Conservation (phyloP, 2,888 invertebrate genomes). For the Tanaodytes sp. region DNA sequence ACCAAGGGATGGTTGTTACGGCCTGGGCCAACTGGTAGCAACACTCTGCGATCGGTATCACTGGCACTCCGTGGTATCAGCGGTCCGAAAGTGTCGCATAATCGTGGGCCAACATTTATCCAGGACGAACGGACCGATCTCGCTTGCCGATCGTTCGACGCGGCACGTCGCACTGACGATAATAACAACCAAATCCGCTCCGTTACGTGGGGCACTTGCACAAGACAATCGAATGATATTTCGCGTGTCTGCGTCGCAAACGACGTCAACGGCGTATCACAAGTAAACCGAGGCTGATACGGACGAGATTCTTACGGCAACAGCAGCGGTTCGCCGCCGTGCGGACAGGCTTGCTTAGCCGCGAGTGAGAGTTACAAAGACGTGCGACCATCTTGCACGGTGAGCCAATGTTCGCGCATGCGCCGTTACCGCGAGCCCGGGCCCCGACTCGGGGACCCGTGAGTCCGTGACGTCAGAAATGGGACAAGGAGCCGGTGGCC, state of each 20-base stretch:
- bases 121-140: too few relatives aligned
- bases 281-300: constrained; percentile 36
- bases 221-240: too few relatives aligned
- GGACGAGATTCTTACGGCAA: constrained; percentile 29
- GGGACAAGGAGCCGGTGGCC: constrained; percentile 70
- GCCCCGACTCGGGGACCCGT: constrained; percentile 56
- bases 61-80: constrained; percentile 30
- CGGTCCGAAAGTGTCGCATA: constrained; percentile 33
- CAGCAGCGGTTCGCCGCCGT: constrained; percentile 53
- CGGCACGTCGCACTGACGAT: constrained; percentile 1
- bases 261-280: constrained; percentile 18
- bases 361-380: constrained; percentile 68
- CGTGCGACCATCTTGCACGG: constrained; percentile 69
- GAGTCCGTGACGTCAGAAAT: constrained; percentile 69
- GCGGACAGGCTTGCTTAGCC: constrained; percentile 61
- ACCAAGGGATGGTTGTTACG: constrained; percentile 26
- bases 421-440: constrained; percentile 60
- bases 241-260: too few relatives aligned
- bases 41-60: constrained; percentile 32
- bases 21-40: background rate
- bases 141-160: too few relatives aligned
- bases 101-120: background rate
- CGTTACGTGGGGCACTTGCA: constrained; percentile 41
- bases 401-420: constrained; percentile 59
- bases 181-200: constrained; percentile 24